These are phyloP conservation scores for Oryzias sinensis DNA, from an alignment of 2,797 vertebrate species.

Conservation along the genomic window DNA sequence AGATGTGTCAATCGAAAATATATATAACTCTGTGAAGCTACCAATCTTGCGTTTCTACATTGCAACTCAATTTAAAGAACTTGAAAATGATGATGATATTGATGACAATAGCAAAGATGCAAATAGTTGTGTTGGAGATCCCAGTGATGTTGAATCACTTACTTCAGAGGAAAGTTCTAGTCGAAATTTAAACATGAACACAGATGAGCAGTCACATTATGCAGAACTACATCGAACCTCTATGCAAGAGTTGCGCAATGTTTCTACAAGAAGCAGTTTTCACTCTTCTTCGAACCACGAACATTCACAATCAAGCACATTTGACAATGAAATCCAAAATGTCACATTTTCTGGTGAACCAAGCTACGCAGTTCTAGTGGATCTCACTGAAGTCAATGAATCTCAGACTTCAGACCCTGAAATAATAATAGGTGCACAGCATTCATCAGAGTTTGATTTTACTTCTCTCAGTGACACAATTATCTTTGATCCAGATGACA, in stretches of 20 bases:
- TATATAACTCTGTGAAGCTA: neutral
- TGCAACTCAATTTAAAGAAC: constrained; percentile 1
- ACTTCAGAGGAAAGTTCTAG: neutral
- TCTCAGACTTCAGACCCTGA: constrained; percentile 3
- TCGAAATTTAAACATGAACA: neutral
- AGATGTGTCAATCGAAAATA: neutral
- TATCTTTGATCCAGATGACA: neutral
- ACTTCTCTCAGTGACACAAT: neutral
- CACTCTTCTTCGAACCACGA: too few species aligned
- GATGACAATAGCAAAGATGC: neutral
- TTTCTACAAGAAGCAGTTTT: too few species aligned
- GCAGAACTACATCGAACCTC: too few species aligned
- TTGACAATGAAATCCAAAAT: too few species aligned
- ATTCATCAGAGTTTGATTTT: neutral
- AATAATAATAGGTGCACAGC: neutral
- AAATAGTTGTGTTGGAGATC: neutral
- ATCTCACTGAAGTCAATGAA: neutral
- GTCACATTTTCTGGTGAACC: neutral
- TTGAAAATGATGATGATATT: neutral
- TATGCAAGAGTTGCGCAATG: too few species aligned
- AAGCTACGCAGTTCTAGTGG: neutral
- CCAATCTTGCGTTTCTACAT: neutral
- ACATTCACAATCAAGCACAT: too few species aligned
- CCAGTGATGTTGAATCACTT: neutral
- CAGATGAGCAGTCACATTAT: neutral